Conservation (phyloP, 2,113 vertebrate genomes). For the Leptodactylus fuscus region DNA sequence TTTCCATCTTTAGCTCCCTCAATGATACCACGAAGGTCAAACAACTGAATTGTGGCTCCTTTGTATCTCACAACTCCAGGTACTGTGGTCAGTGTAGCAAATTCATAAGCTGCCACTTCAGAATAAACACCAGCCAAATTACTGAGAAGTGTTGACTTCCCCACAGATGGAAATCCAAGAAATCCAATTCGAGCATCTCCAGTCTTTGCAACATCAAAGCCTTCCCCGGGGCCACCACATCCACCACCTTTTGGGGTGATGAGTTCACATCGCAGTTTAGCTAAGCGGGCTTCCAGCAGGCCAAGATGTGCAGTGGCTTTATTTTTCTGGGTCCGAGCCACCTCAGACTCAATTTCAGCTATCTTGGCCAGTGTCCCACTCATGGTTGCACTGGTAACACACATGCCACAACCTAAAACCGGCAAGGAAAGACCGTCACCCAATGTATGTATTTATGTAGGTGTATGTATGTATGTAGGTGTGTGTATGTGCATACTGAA, state of each 20-base stretch:
- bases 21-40: slow-evolving; percentile 98
- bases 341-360: slow-evolving; percentile 95
- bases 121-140: slow-evolving; percentile 98
- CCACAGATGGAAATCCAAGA: slow-evolving; percentile 96
- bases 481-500: too few relatives aligned
- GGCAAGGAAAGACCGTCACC: not conserved
- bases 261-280: slow-evolving; percentile 93
- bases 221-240: slow-evolving; percentile 91
- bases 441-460: too few relatives aligned
- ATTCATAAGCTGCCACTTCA: slow-evolving; percentile 96
- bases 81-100: slow-evolving; percentile 95
- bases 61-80: slow-evolving; percentile 98
- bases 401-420: not conserved
- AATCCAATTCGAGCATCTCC: slow-evolving; percentile 98
- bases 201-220: slow-evolving; percentile 97
- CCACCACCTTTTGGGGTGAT: slow-evolving; percentile 96
- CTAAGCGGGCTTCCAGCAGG: slow-evolving; percentile 93
- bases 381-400: slow-evolving; percentile 72
- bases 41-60: slow-evolving; percentile 97
- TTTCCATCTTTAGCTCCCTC: slow-evolving; percentile 98
- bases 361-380: slow-evolving; percentile 89
- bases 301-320: slow-evolving; percentile 98
- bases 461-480: too few relatives aligned
- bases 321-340: slow-evolving; percentile 96
- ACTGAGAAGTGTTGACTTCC: slow-evolving; percentile 95